phyloP scores from a whole-genome alignment of 2,797 vertebrate genomes.

The Eutrigla gurnardus region DNA sequence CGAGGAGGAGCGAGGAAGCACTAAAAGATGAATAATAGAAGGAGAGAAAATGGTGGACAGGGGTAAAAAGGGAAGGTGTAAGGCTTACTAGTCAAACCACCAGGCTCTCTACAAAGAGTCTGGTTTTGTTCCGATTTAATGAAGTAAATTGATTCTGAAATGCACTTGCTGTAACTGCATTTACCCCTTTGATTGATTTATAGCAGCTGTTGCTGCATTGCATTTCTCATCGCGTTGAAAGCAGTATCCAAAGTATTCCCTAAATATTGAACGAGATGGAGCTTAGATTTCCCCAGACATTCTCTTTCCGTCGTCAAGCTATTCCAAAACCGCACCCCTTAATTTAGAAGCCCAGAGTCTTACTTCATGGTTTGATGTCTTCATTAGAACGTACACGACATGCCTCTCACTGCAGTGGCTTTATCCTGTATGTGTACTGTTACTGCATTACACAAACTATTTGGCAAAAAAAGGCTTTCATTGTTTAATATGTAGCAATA shows the following conservation, averaged over 20 bases:
- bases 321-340: slow-evolving; percentile 27
- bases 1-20: slow-evolving; percentile 46
- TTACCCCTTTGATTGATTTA: slow-evolving; percentile 46
- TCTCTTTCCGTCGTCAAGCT: slow-evolving; percentile 33
- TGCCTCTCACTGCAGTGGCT: slow-evolving; percentile 8
- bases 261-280: slow-evolving; percentile 10
- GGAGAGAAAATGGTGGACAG: slow-evolving; percentile 25
- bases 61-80: slow-evolving; percentile 25
- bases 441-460: not conserved
- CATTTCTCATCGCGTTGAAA: slow-evolving; percentile 46
- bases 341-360: slow-evolving; percentile 22
- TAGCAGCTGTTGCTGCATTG: slow-evolving; percentile 47
- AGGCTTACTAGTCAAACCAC: slow-evolving; percentile 21
- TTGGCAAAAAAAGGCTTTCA: not conserved
- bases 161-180: slow-evolving; percentile 41
- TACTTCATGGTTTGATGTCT: slow-evolving; percentile 15
- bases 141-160: slow-evolving; percentile 58
- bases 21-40: slow-evolving; percentile 62
- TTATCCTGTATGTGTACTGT: not conserved
- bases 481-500: not conserved
- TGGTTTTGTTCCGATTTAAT: slow-evolving; percentile 54
- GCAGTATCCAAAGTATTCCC: slow-evolving; percentile 24
- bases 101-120: slow-evolving; percentile 22
- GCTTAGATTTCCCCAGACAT: slow-evolving; percentile 47
- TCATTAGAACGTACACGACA: slow-evolving; percentile 13